Evolutionary conservation across 2,888 invertebrate species (phyloP), one percentile per base, ranked within the genome.

Genomic region (Chrysodeixis includens): DNA sequence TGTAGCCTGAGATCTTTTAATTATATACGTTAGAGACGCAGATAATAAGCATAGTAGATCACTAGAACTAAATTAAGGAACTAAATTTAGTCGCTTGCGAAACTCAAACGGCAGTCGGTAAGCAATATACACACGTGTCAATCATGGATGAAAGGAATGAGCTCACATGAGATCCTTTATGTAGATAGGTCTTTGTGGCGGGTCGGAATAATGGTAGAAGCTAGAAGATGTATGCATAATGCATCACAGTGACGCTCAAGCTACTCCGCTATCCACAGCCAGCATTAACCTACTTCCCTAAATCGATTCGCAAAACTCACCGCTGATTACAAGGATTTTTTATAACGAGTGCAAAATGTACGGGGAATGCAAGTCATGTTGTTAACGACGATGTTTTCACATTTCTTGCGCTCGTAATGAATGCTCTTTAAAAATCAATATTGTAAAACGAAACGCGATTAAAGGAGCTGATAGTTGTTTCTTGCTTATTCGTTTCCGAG

Each of bases 191-290:
- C 56, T 35, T 51, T 55, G 66, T 72, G 44, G 46, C 56, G 30
- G 44, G 57, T 58, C 46, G 52, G 20, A 56, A 51, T 56, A 61
- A 55, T 56, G 54, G 51, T 30, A 66, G 54, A 51, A 66, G 72
- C 44, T 58, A 52, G 67, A 55, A 76, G 66, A 71, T 64, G 46
- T 58, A 73, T 72, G 76, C 73, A 76, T 72, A 76, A 72, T 72
- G 55, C 77, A 76, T 76, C 57, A 66, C 52, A 55, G 66, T 72
- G 76, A 76, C 72, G 72, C 57, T 60, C 53, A 65, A 49, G 55
- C 73, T 72, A 46, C 55, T 22, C 60, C 72, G 76, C 65, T 76
- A 73, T 66, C 76, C 20, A 66, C 46, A 58, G 56, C 53, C 72
- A 54, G 46, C 60, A 72, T 72, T 72, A 76, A 58, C 76, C 72